phyloP scores from a whole-genome alignment of 2,888 invertebrate species.

The Leptinotarsa tumamoca region DNA sequence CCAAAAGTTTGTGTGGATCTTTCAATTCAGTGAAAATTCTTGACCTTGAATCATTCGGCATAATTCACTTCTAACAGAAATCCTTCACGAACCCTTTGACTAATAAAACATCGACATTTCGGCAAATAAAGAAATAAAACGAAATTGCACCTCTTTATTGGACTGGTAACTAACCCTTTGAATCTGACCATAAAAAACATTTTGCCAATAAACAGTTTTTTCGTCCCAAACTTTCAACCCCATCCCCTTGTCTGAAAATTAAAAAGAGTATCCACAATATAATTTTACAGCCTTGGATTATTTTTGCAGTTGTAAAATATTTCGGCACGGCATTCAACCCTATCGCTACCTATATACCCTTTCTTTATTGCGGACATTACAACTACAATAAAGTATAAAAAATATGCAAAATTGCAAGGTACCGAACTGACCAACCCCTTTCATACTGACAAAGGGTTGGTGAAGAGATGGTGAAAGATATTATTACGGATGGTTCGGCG shows the following conservation, averaged over 20 bases:
- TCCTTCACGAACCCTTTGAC: not conserved
- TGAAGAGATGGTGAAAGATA: constrained; percentile 2
- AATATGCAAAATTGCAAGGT: constrained; percentile 17
- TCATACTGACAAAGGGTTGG: constrained; percentile 10
- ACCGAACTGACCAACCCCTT: constrained; percentile 17
- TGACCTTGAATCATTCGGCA: not conserved
- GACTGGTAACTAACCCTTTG: constrained; percentile 16
- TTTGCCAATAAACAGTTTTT: constrained; percentile 14
- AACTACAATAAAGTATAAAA: constrained; percentile 17
- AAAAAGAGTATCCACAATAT: constrained; percentile 16
- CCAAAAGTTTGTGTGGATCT: not conserved
- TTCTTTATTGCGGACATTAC: constrained; percentile 15
- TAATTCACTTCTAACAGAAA: not conserved
- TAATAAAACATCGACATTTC: constrained; percentile 7
- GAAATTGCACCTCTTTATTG: constrained; percentile 19
- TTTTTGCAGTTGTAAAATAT: constrained; percentile 27
- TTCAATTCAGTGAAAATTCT: not conserved
- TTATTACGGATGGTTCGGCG: not conserved
- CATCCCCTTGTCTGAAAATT: not conserved
- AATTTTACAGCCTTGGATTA: constrained; percentile 20
- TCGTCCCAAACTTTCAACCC: not conserved
- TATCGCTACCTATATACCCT: constrained; percentile 16
- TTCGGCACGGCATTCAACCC: constrained; percentile 15
- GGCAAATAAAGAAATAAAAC: constrained; percentile 27
- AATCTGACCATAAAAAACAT: constrained; percentile 8